Conservation (phyloP, 2,797 vertebrate genomes). For the Bucorvus abyssinicus region DNA sequence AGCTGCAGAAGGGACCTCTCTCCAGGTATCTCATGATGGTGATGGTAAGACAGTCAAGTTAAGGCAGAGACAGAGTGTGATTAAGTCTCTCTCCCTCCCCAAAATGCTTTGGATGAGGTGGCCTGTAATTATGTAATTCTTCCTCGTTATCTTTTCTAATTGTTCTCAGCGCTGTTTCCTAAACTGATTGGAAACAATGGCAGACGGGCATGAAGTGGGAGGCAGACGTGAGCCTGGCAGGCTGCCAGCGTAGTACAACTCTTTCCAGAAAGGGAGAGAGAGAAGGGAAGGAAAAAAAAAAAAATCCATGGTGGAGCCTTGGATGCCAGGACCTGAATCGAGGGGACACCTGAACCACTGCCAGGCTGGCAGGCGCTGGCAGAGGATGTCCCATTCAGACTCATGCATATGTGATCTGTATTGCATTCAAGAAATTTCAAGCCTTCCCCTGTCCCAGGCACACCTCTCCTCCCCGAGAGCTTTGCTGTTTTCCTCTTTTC, state of each 20-base stretch:
- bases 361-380: background rate
- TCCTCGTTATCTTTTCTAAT: constrained; percentile 83
- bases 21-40: background rate
- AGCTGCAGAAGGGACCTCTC: background rate
- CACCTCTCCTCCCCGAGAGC: background rate
- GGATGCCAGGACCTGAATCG: background rate
- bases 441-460: background rate
- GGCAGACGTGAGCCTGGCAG: constrained; percentile 63
- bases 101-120: constrained; percentile 65
- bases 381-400: background rate
- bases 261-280: background rate
- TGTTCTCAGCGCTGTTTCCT: constrained; percentile 80
- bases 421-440: background rate
- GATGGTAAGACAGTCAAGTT: background rate
- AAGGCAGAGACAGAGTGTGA: background rate
- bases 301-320: background rate
- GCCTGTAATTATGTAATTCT: constrained; percentile 83
- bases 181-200: constrained; percentile 79
- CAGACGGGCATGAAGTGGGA: constrained; percentile 74
- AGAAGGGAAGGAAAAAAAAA: background rate
- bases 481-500: constrained; percentile 54
- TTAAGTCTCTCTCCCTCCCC: constrained; percentile 3
- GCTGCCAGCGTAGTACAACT: constrained; percentile 22
- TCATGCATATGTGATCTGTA: background rate
- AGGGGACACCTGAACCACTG: constrained; percentile 24